Evolutionary conservation across 2,888 invertebrate species (phyloP).

Genomic region (Mythimna loreyi): DNA sequence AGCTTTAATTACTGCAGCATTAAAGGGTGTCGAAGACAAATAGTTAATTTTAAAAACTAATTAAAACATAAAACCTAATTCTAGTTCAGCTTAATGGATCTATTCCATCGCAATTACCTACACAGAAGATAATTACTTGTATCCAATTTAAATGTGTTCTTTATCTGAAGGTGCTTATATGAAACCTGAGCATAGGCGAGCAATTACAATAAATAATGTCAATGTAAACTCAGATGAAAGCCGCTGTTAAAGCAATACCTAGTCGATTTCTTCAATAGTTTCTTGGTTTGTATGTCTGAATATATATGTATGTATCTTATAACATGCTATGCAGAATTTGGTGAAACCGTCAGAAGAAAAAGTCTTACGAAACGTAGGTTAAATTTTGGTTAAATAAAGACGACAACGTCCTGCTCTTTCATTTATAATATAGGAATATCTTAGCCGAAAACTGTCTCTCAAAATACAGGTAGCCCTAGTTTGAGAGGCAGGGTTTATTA

Average conservation of each 20-base stretch:
- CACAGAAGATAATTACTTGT: conserved; percentile 47
- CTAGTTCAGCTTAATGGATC: conserved; percentile 48
- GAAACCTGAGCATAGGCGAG: conserved; percentile 31
- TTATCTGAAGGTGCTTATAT: conserved; percentile 13
- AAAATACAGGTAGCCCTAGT: too few relatives aligned
- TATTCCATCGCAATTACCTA: conserved; percentile 44
- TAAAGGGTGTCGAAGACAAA: conserved; percentile 44
- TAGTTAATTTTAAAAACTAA: conserved; percentile 39
- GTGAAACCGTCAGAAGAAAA: neutral
- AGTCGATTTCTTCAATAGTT: conserved; percentile 1
- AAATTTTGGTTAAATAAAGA: too few relatives aligned
- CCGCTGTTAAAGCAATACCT: conserved; percentile 51
- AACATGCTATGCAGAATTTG: neutral
- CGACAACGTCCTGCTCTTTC: too few relatives aligned
- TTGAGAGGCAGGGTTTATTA: too few relatives aligned
- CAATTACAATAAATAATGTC: conserved; percentile 73
- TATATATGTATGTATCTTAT: neutral
- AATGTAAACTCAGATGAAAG: conserved; percentile 66
- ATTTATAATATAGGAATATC: too few relatives aligned
- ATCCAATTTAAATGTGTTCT: conserved; percentile 49
- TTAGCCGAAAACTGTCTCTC: too few relatives aligned
- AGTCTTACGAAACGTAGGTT: too few relatives aligned
- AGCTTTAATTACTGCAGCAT: conserved; percentile 18
- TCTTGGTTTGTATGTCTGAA: neutral
- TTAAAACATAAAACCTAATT: conserved; percentile 46